phyloP scores from a whole-genome alignment of 2,797 vertebrate species.

The Clarias fuscus region DNA sequence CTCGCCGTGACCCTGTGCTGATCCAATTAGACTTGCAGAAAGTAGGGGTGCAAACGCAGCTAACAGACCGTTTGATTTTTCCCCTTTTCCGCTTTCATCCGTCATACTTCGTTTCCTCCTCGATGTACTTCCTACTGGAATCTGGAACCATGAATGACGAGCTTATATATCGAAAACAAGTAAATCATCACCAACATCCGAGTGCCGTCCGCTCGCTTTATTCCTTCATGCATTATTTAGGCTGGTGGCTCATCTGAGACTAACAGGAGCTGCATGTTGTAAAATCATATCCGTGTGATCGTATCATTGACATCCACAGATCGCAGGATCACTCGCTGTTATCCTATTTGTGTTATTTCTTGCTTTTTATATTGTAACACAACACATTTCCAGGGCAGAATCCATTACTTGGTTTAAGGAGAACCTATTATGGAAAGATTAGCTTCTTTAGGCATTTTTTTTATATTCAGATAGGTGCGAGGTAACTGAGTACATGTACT shows the following conservation, averaged over 20 bases:
- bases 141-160: slow-evolving; percentile 25
- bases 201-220: not conserved
- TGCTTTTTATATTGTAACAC: slow-evolving; percentile 51
- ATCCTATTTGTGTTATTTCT: slow-evolving; percentile 35
- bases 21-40: not conserved
- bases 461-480: too few species aligned
- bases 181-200: slow-evolving; percentile 7
- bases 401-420: not conserved
- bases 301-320: slow-evolving; percentile 39
- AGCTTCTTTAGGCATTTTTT: too few species aligned
- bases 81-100: not conserved
- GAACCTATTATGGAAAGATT: too few species aligned
- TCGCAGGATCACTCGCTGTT: slow-evolving; percentile 17
- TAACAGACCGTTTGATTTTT: not conserved
- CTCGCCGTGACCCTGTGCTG: not conserved
- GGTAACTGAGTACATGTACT: too few species aligned
- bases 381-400: slow-evolving; percentile 23
- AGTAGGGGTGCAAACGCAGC: not conserved
- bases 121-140: not conserved
- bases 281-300: slow-evolving; percentile 51
- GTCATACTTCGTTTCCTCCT: not conserved
- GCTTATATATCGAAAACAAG: slow-evolving; percentile 23
- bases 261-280: slow-evolving; percentile 54
- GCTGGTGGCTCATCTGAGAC: slow-evolving; percentile 56
- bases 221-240: slow-evolving; percentile 66